Evolutionary conservation across 2,113 vertebrate species (phyloP).

Genomic region (Castor canadensis): DNA sequence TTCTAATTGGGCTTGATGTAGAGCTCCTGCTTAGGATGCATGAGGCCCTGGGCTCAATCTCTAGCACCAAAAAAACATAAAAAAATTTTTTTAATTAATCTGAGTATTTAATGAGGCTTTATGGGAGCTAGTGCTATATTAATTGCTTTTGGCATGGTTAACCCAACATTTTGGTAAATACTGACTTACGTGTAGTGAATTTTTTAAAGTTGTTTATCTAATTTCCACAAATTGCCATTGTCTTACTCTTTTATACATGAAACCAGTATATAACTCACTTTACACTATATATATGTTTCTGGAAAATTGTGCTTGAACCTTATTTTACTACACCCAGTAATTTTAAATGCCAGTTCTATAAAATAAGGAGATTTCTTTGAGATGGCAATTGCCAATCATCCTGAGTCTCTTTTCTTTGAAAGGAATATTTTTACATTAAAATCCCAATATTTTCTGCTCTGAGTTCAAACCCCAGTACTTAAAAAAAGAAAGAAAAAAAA

Average conservation of each 20-base stretch:
- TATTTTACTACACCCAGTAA: neutral
- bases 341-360: neutral
- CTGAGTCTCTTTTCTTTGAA: neutral
- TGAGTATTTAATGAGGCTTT: constrained; percentile 37
- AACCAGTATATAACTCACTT: neutral
- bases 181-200: constrained; percentile 28
- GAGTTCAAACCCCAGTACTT: no score
- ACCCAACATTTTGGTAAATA: constrained; percentile 19
- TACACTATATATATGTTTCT: neutral
- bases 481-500: no score
- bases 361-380: neutral
- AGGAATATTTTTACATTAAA: neutral
- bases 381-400: neutral
- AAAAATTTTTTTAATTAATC: neutral
- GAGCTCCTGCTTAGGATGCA: neutral
- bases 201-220: constrained; percentile 30
- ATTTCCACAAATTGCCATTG: constrained; percentile 16
- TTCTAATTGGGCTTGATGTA: neutral
- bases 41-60: neutral
- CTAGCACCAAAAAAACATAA: neutral
- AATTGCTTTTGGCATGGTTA: constrained; percentile 51
- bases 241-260: neutral
- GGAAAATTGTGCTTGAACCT: constrained; percentile 4
- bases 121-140: constrained; percentile 23
- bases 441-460: no score